These are phyloP conservation scores for Geophilus truncorum DNA, from an alignment of 2,888 invertebrate genomes.

Conservation along the genomic window DNA sequence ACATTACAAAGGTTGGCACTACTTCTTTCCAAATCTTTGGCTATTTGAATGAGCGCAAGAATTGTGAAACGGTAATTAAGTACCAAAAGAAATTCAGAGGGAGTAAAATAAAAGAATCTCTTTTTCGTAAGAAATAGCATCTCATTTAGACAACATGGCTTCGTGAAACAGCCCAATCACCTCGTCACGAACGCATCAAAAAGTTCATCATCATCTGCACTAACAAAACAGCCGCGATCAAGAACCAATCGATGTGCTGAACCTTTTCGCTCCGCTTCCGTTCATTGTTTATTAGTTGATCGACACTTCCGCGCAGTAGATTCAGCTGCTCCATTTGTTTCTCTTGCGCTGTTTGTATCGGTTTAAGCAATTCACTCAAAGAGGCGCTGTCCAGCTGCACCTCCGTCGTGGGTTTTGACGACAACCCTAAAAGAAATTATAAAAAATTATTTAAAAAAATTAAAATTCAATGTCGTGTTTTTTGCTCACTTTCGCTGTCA, in stretches of 20 bases:
- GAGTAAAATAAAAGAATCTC: too few species aligned
- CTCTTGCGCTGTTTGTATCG: not conserved
- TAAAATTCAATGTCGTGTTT: not conserved
- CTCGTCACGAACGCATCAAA: not conserved
- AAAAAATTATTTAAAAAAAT: not conserved
- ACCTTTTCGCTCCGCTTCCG: not conserved
- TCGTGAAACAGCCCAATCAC: too few species aligned
- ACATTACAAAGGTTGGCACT: not conserved
- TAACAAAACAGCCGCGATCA: not conserved
- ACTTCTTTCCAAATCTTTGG: not conserved
- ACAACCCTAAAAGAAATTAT: not conserved
- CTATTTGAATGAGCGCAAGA: too few species aligned
- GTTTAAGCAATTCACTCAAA: not conserved
- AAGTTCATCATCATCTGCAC: not conserved
- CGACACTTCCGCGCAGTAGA: not conserved
- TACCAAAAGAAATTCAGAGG: too few species aligned
- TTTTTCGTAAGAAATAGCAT: too few species aligned
- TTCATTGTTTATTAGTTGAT: not conserved
- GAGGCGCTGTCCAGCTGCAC: not conserved
- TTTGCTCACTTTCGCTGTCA: constrained; percentile 31
- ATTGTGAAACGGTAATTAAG: too few species aligned
- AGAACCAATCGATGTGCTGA: not conserved
- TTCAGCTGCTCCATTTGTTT: not conserved
- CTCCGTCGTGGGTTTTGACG: not conserved
- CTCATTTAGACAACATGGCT: too few species aligned